Conservation (phyloP, 2,888 invertebrate species). For the Nowickia ferox region DNA sequence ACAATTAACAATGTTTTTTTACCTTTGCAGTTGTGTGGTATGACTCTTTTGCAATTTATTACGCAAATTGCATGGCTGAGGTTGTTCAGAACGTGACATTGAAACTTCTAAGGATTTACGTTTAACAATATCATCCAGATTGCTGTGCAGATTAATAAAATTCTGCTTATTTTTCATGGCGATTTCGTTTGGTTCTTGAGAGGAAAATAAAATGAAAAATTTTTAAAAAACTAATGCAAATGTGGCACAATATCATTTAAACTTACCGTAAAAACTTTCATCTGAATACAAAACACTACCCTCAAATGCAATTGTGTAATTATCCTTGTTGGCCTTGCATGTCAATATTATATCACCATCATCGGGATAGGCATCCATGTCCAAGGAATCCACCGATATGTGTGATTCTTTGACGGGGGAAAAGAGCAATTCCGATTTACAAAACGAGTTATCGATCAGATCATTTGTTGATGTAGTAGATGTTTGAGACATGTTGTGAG, state of each 20-base stretch:
- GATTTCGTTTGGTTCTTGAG: conserved; percentile 81
- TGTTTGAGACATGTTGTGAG: conserved; percentile 78
- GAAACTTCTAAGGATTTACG: conserved; percentile 86
- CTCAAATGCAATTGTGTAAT: conserved; percentile 97
- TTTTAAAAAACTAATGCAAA: background rate
- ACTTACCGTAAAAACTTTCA: conserved; percentile 88
- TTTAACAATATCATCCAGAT: conserved; percentile 83
- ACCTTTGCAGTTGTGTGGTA: conserved; percentile 87
- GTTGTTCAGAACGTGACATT: conserved; percentile 94
- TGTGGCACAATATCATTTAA: background rate
- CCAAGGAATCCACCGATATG: conserved; percentile 94
- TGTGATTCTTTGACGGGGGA: conserved; percentile 93
- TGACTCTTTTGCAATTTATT: conserved; percentile 91
- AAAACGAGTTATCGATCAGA: conserved; percentile 91
- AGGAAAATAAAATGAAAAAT: background rate
- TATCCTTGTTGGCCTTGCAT: conserved; percentile 96
- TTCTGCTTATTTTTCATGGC: conserved; percentile 81
- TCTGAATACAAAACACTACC: conserved; percentile 94
- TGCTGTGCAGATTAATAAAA: conserved; percentile 82
- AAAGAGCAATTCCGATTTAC: conserved; percentile 95
- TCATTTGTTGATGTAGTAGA: conserved; percentile 85
- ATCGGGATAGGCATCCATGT: conserved; percentile 90
- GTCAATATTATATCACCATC: conserved; percentile 94
- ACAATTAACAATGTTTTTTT: conserved; percentile 73
- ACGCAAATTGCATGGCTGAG: conserved; percentile 90